A percentile compares a stretch with the other conserved stretches of the same genome.
These are phyloP conservation scores for Cichladusa arquata DNA, from an alignment of 2,113 vertebrate genomes.

Conservation along the genomic window DNA sequence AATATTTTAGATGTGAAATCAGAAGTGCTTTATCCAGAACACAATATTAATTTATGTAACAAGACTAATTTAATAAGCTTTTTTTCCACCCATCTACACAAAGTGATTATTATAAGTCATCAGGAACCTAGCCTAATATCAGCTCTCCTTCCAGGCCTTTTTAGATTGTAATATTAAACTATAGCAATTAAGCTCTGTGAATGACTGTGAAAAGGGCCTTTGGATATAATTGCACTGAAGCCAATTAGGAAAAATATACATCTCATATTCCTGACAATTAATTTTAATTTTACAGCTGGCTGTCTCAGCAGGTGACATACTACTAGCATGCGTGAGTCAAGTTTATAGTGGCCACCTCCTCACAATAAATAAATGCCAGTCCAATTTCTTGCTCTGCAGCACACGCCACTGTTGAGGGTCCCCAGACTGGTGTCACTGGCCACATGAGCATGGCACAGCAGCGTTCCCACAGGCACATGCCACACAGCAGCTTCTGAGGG, in stretches of 20 bases:
- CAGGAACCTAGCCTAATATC: neutral
- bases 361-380: neutral
- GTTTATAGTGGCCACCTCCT: neutral
- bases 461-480: neutral
- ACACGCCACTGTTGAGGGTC: fast-evolving
- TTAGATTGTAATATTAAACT: slow-evolving; percentile 4
- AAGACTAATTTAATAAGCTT: slow-evolving; percentile 18
- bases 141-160: neutral
- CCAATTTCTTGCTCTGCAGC: neutral
- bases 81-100: slow-evolving; percentile 1
- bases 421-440: fast-evolving
- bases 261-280: neutral
- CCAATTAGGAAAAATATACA: neutral
- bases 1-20: neutral
- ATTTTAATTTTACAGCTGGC: neutral
- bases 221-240: neutral
- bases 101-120: slow-evolving; percentile 7
- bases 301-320: neutral
- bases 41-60: slow-evolving; percentile 17
- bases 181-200: slow-evolving; percentile 18
- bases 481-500: neutral
- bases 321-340: neutral
- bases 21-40: slow-evolving; percentile 3
- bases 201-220: neutral
- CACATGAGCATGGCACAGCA: neutral